Evolutionary conservation across 2,113 vertebrate genomes (phyloP).

Genomic region (Capreolus pygargus): DNA sequence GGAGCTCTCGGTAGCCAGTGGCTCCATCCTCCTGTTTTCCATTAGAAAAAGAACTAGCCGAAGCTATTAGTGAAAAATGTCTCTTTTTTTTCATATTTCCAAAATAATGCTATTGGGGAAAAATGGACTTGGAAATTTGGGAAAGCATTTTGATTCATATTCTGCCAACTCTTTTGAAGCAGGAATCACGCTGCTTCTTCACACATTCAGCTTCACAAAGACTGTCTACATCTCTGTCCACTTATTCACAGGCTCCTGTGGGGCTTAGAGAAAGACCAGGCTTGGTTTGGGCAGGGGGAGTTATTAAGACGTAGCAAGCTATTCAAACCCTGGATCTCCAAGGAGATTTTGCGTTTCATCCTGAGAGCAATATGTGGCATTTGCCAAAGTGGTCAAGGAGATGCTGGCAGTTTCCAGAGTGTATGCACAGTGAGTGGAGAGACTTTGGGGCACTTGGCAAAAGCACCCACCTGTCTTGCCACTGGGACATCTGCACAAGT

Average conservation of each 20-base stretch:
- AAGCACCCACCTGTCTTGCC: neutral
- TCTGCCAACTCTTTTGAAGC: neutral
- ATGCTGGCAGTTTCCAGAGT: neutral
- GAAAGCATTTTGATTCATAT: neutral
- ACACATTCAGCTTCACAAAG: neutral
- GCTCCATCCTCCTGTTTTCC: neutral
- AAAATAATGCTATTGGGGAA: neutral
- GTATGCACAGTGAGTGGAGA: accelerated
- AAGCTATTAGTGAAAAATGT: neutral
- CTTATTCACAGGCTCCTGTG: neutral
- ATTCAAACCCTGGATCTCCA: neutral
- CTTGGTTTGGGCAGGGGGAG: neutral
- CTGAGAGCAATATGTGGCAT: neutral
- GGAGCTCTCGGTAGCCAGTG: accelerated
- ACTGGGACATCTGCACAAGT: neutral
- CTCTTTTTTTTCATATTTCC: neutral
- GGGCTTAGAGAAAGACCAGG: neutral
- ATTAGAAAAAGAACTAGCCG: neutral
- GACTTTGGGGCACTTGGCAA: neutral
- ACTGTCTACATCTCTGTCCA: accelerated
- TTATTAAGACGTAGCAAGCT: accelerated
- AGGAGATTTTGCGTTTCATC: neutral
- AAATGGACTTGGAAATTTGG: accelerated
- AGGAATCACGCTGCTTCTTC: accelerated
- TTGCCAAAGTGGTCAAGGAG: neutral